Evolutionary conservation across 2,888 invertebrate genomes (phyloP), one percentile per base, ranked within the genome.

Genomic region (Scaptodrosophila latifasciaeformis): DNA sequence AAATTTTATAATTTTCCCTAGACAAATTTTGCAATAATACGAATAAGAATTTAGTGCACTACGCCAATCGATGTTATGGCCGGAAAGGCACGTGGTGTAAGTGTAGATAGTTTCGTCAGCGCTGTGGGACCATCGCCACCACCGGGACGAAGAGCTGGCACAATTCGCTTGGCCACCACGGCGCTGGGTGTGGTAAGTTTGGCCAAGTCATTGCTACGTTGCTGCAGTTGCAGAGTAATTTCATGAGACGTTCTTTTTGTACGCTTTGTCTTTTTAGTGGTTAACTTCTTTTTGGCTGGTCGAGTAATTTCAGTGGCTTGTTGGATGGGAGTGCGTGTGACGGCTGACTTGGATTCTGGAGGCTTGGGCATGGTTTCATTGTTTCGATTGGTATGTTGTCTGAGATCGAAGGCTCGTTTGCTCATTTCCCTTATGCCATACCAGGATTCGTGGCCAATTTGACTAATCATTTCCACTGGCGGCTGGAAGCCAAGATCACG

Each of bases 401-500:
- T 54, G 43, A 82, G 44, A 53, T 81, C 72, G 13, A 70, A 76
- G 35, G 84, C 83, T 7, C 66, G 70, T 53, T 79, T 81, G 62
- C 85, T 85, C 86, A 86, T 86, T 59, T 86, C 85, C n/a, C 80
- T 79, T 42, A 86, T 85, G 15, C 86, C 86, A 45, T 82, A 76
- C 86, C 86, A 86, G 43, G 85, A 84, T 62, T 86, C 86, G 46
- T 82, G 68, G 0, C 83, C 82, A 48, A 86, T 77, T 12, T 77
- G 70, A n/a, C 78, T 71, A 31, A 86, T 82, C 59, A 82, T 67
- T 7, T 82, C 76, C 2, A 68, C 59, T 2, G 86, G 83, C 12
- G 86, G 86, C 49, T 84, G 85, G 62, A 86, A 86, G 47, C 86
- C 86, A 19, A 82, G 74, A 6, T 83, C 78, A 1, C 68, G 69